Conservation (phyloP, 2,888 invertebrate species). For the Pseudococcus viburni region DNA sequence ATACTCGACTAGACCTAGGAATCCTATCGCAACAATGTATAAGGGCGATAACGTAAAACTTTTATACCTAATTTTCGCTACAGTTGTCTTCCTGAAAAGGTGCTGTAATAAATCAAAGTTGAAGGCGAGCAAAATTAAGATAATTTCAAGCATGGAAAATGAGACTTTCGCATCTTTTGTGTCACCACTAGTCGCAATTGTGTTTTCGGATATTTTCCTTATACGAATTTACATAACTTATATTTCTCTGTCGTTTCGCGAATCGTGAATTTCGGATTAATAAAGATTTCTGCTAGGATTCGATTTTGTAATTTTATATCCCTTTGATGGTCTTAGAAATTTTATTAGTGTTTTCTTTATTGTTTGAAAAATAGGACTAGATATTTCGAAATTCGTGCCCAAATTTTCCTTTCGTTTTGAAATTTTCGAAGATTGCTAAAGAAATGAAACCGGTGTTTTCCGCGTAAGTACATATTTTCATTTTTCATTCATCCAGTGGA, state of each 20-base stretch:
- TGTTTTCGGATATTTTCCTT: neutral
- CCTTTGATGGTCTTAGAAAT: neutral
- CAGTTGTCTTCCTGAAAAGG: neutral
- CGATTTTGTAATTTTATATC: neutral
- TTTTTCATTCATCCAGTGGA: too few species aligned
- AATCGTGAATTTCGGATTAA: neutral
- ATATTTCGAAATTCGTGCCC: too few species aligned
- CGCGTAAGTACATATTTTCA: too few species aligned
- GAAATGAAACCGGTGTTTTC: too few species aligned
- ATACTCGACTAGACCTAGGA: neutral
- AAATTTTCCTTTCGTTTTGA: too few species aligned
- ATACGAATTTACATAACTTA: neutral
- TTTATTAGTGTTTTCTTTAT: constrained; percentile 1
- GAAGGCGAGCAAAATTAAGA: neutral
- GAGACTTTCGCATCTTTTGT: constrained; percentile 1
- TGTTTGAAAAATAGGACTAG: too few species aligned
- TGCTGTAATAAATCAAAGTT: neutral
- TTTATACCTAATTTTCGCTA: constrained; percentile 44
- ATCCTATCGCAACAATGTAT: neutral
- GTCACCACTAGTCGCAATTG: neutral
- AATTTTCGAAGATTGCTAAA: too few species aligned
- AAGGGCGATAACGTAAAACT: constrained; percentile 21
- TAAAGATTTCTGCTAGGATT: neutral
- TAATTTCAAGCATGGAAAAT: neutral
- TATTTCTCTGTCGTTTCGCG: neutral